A percentile compares a stretch with the other conserved stretches of the same genome.
These are phyloP conservation scores for Oscheius sp. DNA, from an alignment of 2,888 invertebrate genomes.

Conservation along the genomic window DNA sequence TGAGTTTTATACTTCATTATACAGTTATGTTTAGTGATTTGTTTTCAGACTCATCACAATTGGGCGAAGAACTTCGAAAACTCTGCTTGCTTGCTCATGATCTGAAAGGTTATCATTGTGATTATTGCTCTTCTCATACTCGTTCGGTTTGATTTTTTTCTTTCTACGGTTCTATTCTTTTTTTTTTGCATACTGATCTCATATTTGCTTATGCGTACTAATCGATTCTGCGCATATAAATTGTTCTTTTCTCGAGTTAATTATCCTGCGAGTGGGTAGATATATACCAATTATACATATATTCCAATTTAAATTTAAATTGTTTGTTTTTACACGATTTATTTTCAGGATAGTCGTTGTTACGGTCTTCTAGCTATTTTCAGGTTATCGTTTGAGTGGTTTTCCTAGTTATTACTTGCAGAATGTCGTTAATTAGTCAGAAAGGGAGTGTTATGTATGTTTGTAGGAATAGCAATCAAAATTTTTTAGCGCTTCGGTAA, in stretches of 20 bases:
- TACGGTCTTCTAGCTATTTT: neutral
- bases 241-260: neutral
- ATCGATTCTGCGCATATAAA: neutral
- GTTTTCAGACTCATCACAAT: too few relatives aligned
- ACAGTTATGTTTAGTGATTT: too few relatives aligned
- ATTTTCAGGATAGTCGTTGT: neutral
- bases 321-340: neutral
- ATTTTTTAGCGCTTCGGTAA: slow-evolving; percentile 28
- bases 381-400: neutral
- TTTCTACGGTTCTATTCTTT: too few relatives aligned
- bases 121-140: too few relatives aligned
- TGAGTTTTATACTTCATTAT: too few relatives aligned
- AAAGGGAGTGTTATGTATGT: slow-evolving; percentile 29
- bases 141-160: too few relatives aligned
- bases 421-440: slow-evolving; percentile 24
- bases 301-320: neutral
- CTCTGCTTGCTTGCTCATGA: too few relatives aligned
- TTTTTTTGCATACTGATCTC: too few relatives aligned
- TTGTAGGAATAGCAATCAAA: slow-evolving; percentile 3
- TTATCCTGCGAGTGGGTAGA: neutral
- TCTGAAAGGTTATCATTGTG: too few relatives aligned
- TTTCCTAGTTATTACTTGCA: neutral
- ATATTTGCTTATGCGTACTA: neutral
- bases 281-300: neutral
- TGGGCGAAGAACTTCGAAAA: too few relatives aligned